Conservation (phyloP, 2,113 vertebrate species). For the Xerus inauris region DNA sequence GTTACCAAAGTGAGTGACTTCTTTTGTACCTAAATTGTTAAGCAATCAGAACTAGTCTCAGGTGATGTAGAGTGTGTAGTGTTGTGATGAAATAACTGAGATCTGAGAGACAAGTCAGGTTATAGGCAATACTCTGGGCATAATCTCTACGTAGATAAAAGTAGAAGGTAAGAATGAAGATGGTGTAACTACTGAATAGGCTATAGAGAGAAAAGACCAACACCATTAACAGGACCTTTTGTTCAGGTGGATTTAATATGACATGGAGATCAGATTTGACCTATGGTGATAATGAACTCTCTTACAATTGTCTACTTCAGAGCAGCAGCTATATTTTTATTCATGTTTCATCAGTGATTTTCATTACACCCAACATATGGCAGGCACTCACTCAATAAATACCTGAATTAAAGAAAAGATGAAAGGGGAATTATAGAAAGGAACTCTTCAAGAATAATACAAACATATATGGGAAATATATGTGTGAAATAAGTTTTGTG, state of each 20-base stretch:
- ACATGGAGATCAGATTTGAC: background rate
- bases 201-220: background rate
- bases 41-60: background rate
- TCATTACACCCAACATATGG: background rate
- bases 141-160: background rate
- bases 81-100: background rate
- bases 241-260: background rate
- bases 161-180: background rate
- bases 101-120: background rate
- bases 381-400: background rate
- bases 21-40: background rate
- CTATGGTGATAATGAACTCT: background rate
- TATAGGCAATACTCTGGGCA: background rate
- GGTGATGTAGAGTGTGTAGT: background rate
- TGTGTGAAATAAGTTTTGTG: background rate
- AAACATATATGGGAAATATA: background rate
- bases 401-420: constrained; percentile 2
- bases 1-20: background rate
- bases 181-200: background rate
- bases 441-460: background rate
- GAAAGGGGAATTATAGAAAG: background rate
- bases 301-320: background rate
- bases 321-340: background rate
- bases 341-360: background rate
- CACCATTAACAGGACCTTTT: background rate